A percentile compares a stretch with the other conserved stretches of the same genome.
Conservation (phyloP, 2,888 invertebrate genomes). For the Agrochola litura region DNA sequence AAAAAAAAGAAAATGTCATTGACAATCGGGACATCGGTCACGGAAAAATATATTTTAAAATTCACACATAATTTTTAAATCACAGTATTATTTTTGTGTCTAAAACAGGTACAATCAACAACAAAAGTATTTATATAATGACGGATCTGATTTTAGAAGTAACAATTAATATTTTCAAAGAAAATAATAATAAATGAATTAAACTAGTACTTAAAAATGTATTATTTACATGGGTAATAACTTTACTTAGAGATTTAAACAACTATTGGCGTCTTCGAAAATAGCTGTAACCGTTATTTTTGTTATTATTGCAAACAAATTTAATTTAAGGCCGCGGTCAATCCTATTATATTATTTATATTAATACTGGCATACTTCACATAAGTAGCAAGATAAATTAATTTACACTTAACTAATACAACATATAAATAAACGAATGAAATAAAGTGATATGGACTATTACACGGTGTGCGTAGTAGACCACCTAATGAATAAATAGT, state of each 20-base stretch:
- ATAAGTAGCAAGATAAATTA: conserved; percentile 10
- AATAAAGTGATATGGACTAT: conserved; percentile 31
- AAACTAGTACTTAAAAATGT: background rate
- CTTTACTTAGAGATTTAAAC: background rate
- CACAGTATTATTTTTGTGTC: background rate
- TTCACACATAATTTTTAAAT: background rate
- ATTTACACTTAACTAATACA: conserved; percentile 30
- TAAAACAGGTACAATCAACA: background rate
- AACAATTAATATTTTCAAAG: no score
- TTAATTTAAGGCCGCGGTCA: background rate
- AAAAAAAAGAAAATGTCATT: background rate
- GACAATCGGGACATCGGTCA: no score
- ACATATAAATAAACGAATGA: conserved; percentile 30
- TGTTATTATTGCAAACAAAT: background rate
- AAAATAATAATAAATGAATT: background rate
- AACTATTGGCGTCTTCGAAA: no score
- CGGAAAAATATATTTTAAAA: background rate
- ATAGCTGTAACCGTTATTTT: background rate
- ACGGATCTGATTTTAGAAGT: background rate
- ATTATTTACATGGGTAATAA: background rate
- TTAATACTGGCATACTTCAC: background rate
- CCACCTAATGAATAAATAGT: conserved; percentile 51
- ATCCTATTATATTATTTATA: background rate
- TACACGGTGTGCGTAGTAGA: conserved; percentile 47
- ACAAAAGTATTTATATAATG: background rate